A percentile compares a stretch with the other conserved stretches of the same genome.
These are phyloP conservation scores for Boloria euphrosyne DNA, from an alignment of 2,888 invertebrate species.

Conservation along the genomic window DNA sequence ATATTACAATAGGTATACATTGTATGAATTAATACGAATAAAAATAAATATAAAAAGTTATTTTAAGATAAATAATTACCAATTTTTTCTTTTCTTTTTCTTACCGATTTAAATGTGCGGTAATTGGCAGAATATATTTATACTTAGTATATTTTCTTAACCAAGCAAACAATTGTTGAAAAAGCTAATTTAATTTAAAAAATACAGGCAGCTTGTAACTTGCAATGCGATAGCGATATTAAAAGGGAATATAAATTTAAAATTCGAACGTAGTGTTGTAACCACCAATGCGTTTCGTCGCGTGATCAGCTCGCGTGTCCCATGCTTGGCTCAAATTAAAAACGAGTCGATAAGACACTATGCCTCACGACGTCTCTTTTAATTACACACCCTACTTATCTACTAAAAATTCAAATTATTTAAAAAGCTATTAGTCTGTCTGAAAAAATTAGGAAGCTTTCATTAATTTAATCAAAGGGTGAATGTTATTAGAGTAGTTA, in stretches of 20 bases:
- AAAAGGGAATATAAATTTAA: slow-evolving; percentile 65
- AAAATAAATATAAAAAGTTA: no score
- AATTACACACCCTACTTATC: slow-evolving; percentile 78
- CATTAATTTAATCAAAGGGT: slow-evolving; percentile 29
- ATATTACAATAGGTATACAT: no score
- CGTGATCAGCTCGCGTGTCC: slow-evolving; percentile 79
- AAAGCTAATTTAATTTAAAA: slow-evolving; percentile 33
- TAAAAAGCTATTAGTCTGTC: slow-evolving; percentile 42
- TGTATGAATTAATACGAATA: no score
- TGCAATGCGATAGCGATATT: slow-evolving; percentile 59
- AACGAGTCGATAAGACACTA: slow-evolving; percentile 76
- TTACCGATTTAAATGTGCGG: no score
- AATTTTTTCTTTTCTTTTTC: no score
- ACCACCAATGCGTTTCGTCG: slow-evolving; percentile 65
- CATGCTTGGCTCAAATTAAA: slow-evolving; percentile 79
- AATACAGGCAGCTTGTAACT: slow-evolving; percentile 37
- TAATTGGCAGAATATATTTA: slow-evolving; percentile 4
- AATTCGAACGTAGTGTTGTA: slow-evolving; percentile 54
- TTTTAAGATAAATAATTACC: no score
- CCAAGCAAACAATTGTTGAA: slow-evolving; percentile 1
- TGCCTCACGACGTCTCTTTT: slow-evolving; percentile 80
- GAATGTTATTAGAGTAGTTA: slow-evolving; percentile 17
- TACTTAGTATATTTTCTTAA: neutral
- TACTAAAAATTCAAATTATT: slow-evolving; percentile 65
- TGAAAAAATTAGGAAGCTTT: slow-evolving; percentile 20